Evolutionary conservation across 2,797 vertebrate species (phyloP).

Genomic region (Hippopotamyrus pictus): DNA sequence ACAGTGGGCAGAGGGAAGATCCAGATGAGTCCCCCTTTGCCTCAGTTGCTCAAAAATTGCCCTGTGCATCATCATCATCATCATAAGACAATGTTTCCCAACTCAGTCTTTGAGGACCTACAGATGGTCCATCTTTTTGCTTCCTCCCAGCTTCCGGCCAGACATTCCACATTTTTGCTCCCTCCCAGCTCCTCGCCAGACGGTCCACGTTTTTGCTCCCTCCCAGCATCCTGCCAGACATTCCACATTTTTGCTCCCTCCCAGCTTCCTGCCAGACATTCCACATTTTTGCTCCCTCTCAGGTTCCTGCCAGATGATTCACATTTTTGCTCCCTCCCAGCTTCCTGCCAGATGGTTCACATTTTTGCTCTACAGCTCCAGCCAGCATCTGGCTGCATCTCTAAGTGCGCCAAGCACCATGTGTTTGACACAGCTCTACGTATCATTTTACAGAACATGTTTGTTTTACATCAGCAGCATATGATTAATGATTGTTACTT

Average conservation of each 20-base stretch:
- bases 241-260: no score
- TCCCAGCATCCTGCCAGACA: no score
- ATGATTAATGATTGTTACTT: neutral
- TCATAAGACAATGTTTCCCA: neutral
- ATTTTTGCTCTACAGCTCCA: neutral
- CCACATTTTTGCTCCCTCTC: no score
- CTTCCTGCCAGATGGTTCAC: neutral
- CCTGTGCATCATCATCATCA: neutral
- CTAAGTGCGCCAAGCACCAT: neutral
- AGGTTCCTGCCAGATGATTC: no score
- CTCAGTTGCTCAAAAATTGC: neutral
- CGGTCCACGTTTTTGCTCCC: no score
- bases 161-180: no score
- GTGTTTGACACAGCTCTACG: neutral
- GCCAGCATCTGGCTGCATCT: neutral
- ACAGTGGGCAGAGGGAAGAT: neutral
- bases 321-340: neutral
- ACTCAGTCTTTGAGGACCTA: neutral
- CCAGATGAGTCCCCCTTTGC: neutral
- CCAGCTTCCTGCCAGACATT: no score
- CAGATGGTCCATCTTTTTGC: neutral
- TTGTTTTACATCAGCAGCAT: neutral
- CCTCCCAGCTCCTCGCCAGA: no score
- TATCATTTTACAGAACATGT: neutral
- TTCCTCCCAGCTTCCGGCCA: no score